These are phyloP conservation scores for Perca fluviatilis DNA, from an alignment of 2,113 vertebrate genomes.

Conservation along the genomic window DNA sequence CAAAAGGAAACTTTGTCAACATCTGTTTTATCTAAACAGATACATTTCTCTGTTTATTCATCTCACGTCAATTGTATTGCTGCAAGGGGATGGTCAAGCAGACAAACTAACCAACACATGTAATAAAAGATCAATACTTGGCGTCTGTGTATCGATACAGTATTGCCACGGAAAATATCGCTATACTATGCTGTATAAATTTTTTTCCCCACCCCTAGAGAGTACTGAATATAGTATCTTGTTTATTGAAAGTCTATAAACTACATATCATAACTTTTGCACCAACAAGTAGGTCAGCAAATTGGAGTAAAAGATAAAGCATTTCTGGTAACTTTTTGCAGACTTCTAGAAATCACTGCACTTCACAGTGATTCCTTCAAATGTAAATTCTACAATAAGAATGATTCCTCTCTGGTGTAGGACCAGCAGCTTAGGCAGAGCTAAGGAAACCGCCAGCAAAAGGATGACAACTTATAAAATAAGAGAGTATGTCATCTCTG, in stretches of 20 bases:
- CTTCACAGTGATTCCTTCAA: not conserved
- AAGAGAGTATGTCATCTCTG: not conserved
- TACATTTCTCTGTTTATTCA: too few relatives aligned
- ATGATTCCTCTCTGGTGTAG: too few relatives aligned
- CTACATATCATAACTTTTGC: not conserved
- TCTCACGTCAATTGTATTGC: too few relatives aligned
- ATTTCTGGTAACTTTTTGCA: not conserved
- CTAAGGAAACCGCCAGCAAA: not conserved
- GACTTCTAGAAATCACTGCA: not conserved
- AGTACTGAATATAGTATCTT: not conserved
- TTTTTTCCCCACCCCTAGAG: not conserved
- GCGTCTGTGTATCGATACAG: too few relatives aligned
- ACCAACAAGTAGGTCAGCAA: not conserved
- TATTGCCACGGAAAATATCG: too few relatives aligned
- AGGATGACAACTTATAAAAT: not conserved
- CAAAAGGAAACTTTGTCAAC: too few relatives aligned
- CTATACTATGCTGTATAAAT: too few relatives aligned
- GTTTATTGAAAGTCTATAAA: not conserved
- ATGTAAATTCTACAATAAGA: not conserved
- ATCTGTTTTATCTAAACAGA: too few relatives aligned
- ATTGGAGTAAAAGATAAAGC: not conserved
- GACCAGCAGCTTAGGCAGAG: not conserved
- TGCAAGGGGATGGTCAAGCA: too few relatives aligned
- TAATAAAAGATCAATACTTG: too few relatives aligned
- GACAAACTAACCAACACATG: too few relatives aligned